Evolutionary conservation across 2,113 vertebrate genomes (phyloP), one percentile per base, ranked within the genome.

Genomic region (Emberiza fucata): DNA sequence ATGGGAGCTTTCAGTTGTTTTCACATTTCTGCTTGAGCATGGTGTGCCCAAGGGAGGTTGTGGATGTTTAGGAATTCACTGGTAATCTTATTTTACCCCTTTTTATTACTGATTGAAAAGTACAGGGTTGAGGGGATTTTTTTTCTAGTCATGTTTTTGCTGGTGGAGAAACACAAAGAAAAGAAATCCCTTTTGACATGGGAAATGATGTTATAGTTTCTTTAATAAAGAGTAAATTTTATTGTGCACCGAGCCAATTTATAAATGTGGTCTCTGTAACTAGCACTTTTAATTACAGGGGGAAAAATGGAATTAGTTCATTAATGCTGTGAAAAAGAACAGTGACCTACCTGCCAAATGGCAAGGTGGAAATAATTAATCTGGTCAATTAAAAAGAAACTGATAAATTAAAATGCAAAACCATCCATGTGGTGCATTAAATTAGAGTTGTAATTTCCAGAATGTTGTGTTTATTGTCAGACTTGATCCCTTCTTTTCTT

Each of bases 301-400:
- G 76, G 77, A 37, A 95, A 94, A 97, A 79, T 2, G 7, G 95
- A 97, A 97, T 97, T 96, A 96, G 94, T 97, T 98, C 96, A 98
- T 98, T 98, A 98, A 97, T 96, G 94, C 86, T 77, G 66, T 97
- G 96, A 97, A 97, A 97, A 97, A 96, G 96, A 97, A 86, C 95
- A 89, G 91, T 97, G 98, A 98, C 98, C 97, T 97, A 97, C 92
- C 97, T 98, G 98, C 96, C 98, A 98, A 98, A 95, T 84, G 94
- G 89, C 97, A 98, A 98, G 97, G 97, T 98, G 96, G 97, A 97
- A 98, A 97, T 98, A 98, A 98, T 98, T 97, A 98, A 98, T 98
- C 97, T 98, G 96, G 94, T 96, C 97, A 98, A 98, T 97, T 98
- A 98, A 95, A 98, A 98, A 92, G 97, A 96, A 98, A 96, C 79